Percentiles rank a stretch among this genome's conserved stretches.
These are phyloP conservation scores for Arenaria interpres DNA, from an alignment of 2,113 vertebrate species.

Conservation along the genomic window DNA sequence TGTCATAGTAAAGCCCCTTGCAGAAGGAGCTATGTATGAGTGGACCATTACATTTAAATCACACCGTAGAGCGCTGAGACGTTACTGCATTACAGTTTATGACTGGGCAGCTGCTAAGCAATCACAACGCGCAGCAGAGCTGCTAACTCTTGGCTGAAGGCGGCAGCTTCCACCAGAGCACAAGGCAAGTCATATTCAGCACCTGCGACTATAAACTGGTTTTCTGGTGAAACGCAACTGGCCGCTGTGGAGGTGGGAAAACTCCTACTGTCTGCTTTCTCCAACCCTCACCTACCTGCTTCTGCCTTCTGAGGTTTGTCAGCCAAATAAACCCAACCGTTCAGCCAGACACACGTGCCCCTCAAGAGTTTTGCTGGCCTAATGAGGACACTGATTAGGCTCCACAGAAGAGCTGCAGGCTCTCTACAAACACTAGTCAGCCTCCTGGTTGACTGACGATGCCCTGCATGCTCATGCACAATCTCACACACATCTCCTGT, in stretches of 20 bases:
- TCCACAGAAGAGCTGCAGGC: background rate
- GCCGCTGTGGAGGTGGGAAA: background rate
- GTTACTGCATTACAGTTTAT: background rate
- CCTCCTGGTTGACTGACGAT: background rate
- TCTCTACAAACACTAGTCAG: background rate
- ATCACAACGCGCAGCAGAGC: background rate
- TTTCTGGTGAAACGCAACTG: background rate
- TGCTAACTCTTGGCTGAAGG: background rate
- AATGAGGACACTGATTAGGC: background rate
- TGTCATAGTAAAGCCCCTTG: constrained; percentile 23
- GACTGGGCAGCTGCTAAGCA: background rate
- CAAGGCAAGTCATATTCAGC: background rate
- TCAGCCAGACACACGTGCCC: background rate
- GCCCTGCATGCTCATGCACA: rapidly evolving
- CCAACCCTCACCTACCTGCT: background rate
- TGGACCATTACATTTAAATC: constrained; percentile 6
- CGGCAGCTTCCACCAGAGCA: background rate
- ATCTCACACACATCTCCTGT: background rate
- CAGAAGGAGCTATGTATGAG: constrained; percentile 17
- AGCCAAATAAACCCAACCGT: background rate
- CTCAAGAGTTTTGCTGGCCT: background rate
- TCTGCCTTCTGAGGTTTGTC: background rate
- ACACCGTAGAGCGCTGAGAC: background rate
- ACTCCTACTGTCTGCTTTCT: background rate
- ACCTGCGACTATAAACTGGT: background rate